phyloP scores from a whole-genome alignment of 2,888 invertebrate genomes.

The Cancer borealis region DNA sequence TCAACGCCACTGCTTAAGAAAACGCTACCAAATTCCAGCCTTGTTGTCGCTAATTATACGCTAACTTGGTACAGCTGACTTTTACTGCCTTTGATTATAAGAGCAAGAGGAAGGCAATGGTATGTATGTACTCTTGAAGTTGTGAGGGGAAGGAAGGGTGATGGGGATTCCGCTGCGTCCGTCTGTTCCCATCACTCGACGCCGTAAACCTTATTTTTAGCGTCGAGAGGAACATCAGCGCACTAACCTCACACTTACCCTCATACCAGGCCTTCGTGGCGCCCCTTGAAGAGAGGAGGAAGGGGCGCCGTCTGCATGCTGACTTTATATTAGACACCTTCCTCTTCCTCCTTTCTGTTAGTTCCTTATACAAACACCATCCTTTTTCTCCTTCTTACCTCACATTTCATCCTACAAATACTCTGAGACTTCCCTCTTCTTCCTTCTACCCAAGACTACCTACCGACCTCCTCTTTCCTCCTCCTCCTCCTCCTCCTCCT shows the following conservation, averaged over 20 bases:
- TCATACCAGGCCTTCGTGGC: no score
- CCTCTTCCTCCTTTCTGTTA: neutral
- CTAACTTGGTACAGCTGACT: no score
- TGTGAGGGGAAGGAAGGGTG: neutral
- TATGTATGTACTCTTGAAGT: neutral
- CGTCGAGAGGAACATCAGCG: neutral
- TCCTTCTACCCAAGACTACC: neutral
- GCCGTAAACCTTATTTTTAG: neutral
- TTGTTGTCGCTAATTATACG: no score
- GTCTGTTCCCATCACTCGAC: conserved; percentile 5
- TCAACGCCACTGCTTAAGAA: no score
- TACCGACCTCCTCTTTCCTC: neutral
- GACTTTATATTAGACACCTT: no score
- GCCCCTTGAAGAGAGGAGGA: neutral
- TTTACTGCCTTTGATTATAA: no score
- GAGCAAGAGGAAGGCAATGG: neutral
- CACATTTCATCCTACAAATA: neutral
- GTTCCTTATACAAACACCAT: no score
- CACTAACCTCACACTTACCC: no score
- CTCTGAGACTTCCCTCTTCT: neutral
- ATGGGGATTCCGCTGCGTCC: neutral
- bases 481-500: neutral
- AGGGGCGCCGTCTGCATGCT: no score
- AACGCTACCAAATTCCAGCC: no score
- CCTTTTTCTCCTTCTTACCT: neutral